Evolutionary conservation across 1,140 invertebrate species (phyloP), one percentile per base, ranked within the genome.

Genomic region (Leptoteleia sp.): DNA sequence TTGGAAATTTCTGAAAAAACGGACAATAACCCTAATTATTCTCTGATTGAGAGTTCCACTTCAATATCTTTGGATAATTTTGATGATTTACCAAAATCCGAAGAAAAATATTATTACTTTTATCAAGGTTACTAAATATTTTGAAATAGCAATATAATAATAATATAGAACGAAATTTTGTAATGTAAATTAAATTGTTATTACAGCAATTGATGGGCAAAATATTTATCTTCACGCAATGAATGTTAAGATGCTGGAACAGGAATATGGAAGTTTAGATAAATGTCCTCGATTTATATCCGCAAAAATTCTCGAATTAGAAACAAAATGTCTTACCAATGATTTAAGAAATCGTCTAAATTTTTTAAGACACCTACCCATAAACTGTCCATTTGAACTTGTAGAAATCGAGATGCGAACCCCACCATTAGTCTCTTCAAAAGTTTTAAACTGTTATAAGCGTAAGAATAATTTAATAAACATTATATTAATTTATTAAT

Each of bases 141-240:
- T 25, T 25, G 22, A 3, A 25, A 25, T 25, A 3, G 22, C 6
- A 25, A 25, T 25, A 6, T 25, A n/a, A 3, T 25, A 6, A 25
- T 25, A 25, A 25, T n/a, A n/a, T n/a, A n/a, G n/a, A n/a, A n/a
- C n/a, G 6, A 25, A 25, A 25, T 3, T 25, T 25, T 3, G 6
- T 25, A 3, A 25, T 25, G 3, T 25, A 3, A 25, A 25, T 25
- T 25, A 25, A 25, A n/a, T n/a, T 25, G 22, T 76, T 4, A 79
- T 90, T 91, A 33, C 80, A 95, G 95, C 94, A 59, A 90, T 91
- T 27, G 96, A 98, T 90, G 97, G 97, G 0, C 97, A 98, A 87
- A 95, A 97, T 84, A 93, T 98, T 17, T 99, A 96, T 87, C 87
- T 99, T 40, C 95, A 98, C 90, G 93, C 95, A 2, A 87, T 99